These are phyloP conservation scores for Chymomyza amoena DNA, from an alignment of 2,888 invertebrate genomes.

Conservation along the genomic window DNA sequence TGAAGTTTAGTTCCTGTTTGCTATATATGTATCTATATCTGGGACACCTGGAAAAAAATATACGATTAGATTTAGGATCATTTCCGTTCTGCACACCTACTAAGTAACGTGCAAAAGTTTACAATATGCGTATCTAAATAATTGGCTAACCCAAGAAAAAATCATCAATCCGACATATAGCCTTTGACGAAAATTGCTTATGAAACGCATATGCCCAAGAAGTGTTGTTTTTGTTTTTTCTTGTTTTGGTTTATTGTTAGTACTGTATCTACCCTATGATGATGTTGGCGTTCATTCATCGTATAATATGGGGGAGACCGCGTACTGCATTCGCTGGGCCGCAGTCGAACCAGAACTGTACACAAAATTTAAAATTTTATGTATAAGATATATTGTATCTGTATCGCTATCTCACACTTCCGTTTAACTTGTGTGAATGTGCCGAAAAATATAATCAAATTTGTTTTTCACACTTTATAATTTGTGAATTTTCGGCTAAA, in stretches of 20 bases:
- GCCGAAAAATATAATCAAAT: neutral
- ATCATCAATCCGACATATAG: neutral
- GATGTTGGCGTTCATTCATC: slow-evolving; percentile 1
- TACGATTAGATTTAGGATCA: slow-evolving; percentile 59
- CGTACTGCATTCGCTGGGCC: neutral
- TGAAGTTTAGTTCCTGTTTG: slow-evolving; percentile 1
- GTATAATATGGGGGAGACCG: neutral
- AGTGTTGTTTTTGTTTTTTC: neutral
- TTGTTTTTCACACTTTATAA: neutral
- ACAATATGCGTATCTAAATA: too few species aligned
- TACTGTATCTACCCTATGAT: neutral
- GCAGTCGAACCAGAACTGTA: neutral
- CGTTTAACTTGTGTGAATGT: neutral
- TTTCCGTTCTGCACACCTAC: slow-evolving; percentile 34
- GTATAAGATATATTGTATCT: neutral
- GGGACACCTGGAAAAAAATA: slow-evolving; percentile 65
- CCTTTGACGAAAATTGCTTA: neutral
- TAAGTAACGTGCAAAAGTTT: neutral
- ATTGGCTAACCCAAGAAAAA: too few species aligned
- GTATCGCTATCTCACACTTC: neutral
- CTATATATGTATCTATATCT: slow-evolving; percentile 28
- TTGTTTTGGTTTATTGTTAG: neutral
- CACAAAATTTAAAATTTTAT: neutral
- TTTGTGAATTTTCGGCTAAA: neutral
- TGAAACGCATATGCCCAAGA: slow-evolving; percentile 4